These are phyloP conservation scores for Sapayoa aenigma DNA, from an alignment of 2,113 vertebrate species.

Conservation along the genomic window DNA sequence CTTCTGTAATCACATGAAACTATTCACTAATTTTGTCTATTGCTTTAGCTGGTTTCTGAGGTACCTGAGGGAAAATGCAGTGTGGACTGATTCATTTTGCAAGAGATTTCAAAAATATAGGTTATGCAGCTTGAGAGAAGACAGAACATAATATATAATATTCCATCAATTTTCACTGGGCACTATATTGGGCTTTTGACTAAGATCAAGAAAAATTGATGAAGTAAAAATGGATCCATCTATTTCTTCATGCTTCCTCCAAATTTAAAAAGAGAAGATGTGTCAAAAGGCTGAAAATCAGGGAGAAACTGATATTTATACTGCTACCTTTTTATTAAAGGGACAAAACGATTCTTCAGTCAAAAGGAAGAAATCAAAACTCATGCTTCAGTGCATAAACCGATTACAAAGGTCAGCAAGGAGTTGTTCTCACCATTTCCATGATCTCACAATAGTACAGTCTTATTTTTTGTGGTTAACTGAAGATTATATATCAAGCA, in stretches of 20 bases:
- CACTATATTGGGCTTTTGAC: neutral
- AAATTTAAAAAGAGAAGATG: neutral
- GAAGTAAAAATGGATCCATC: neutral
- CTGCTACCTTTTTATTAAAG: neutral
- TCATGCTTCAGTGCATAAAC: neutral
- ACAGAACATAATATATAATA: neutral
- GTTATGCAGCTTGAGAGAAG: neutral
- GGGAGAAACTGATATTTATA: neutral
- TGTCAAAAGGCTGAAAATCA: neutral
- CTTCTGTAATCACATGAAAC: neutral
- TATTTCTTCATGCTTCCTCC: neutral
- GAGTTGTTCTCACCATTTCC: neutral
- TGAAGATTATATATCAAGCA: neutral
- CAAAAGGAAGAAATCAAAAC: constrained; percentile 18
- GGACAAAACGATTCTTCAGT: neutral
- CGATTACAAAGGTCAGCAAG: neutral
- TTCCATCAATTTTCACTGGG: neutral
- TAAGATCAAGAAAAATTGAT: neutral
- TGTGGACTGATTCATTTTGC: neutral
- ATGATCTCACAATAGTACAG: neutral
- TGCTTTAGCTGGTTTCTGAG: constrained; percentile 9
- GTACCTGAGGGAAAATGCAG: neutral
- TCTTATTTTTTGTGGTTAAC: constrained; percentile 2
- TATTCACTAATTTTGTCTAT: neutral
- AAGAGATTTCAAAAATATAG: neutral